Evolutionary conservation across 2,113 vertebrate species (phyloP), one percentile per base, ranked within the genome.

Genomic region (Sinosuthora webbiana): DNA sequence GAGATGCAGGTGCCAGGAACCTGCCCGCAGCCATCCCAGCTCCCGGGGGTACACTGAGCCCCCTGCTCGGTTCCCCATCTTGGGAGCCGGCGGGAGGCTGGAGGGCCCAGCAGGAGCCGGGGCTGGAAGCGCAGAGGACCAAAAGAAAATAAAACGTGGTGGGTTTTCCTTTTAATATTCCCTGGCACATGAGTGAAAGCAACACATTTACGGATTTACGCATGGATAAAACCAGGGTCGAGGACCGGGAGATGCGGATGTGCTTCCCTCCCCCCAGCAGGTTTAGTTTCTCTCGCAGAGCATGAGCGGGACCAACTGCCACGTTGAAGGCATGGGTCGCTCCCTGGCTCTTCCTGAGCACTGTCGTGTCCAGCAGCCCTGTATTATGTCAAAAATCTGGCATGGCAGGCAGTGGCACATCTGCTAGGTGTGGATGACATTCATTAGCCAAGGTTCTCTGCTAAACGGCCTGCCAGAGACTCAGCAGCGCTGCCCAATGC

Each of bases 381-480:
- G 87, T 94, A 97, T 98, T 98, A 97, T 98, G 98, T 97, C 96
- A 98, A 97, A 98, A 97, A 97, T 87, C 95, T 98, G 98, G 98
- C 97, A 97, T 70, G 93, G 93, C 91, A 97, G 94, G 91, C 97
- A 96, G 97, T 90, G 97, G 96, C 98, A 98, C 98, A 98, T 98
- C 98, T 98, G 98, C 95, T 98, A 97, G 97, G 98, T 98, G 97
- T 97, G 97, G 97, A 97, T 96, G 97, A 97, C 96, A 96, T 97
- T 98, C 98, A 98, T 97, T 97, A 98, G 97, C 97, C 93, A 94
- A 93, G 97, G 97, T 97, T 97, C 97, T 97, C 96, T 90, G 96
- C 97, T 97, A 97, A 93, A 97, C 50, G 55, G 96, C 94, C 96
- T 97, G 97, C 98, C 98, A 98, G 97, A 95, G 96, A 87, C 95